Percentiles rank a stretch among this genome's conserved stretches.
Evolutionary conservation across 2,797 vertebrate species (phyloP).

Genomic region (Sciurus vulgaris): DNA sequence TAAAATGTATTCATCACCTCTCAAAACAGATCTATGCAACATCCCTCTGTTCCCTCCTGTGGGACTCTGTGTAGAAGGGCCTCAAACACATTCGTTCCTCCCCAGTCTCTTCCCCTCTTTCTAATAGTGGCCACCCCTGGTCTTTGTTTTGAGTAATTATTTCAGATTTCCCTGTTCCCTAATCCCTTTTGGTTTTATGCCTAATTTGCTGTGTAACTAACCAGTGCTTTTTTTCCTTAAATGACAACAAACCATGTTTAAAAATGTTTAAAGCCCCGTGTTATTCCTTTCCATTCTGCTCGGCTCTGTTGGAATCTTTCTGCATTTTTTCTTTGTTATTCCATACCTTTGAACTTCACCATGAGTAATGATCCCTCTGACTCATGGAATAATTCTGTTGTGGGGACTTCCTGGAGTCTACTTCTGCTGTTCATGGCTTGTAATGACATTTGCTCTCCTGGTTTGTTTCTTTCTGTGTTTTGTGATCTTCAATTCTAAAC

Average conservation of each 20-base stretch:
- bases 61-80: not conserved
- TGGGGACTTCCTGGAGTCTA: not conserved
- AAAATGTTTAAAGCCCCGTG: not conserved
- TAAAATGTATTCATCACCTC: not conserved
- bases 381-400: not conserved
- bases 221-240: not conserved
- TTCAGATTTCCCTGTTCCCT: not conserved
- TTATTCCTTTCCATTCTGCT: not conserved
- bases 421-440: not conserved
- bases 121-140: not conserved
- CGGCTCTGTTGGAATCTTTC: not conserved
- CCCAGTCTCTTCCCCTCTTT: not conserved
- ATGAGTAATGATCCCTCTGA: not conserved
- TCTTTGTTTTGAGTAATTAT: not conserved
- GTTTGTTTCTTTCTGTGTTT: slow-evolving; percentile 5
- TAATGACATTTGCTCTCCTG: not conserved
- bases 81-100: not conserved
- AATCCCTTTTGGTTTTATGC: not conserved
- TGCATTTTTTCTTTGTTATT: not conserved
- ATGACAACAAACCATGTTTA: not conserved
- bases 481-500: slow-evolving; percentile 40
- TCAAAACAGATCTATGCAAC: not conserved
- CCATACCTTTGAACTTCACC: not conserved
- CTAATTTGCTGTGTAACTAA: not conserved
- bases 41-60: not conserved